Evolutionary conservation across 2,888 invertebrate species (phyloP).

Genomic region (Rotaria sp.): DNA sequence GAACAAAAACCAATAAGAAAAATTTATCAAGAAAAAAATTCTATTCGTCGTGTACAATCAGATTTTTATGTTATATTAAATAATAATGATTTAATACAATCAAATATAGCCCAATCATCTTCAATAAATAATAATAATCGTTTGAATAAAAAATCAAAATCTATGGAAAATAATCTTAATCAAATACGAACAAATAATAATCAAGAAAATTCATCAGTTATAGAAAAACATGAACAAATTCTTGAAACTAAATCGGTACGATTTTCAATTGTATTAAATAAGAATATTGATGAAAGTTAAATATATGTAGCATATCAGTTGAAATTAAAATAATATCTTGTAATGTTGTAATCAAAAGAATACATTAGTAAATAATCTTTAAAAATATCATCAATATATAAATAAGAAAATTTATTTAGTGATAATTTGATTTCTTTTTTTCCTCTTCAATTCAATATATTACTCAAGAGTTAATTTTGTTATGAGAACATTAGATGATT

Average conservation of each 20-base stretch:
- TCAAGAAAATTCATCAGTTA: not conserved
- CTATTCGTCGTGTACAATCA: conserved; percentile 3
- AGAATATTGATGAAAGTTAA: no score
- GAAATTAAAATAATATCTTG: no score
- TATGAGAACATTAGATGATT: no score
- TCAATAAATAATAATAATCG: not conserved
- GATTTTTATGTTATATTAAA: not conserved
- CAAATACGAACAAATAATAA: not conserved
- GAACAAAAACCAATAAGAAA: not conserved
- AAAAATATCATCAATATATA: no score
- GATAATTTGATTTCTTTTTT: no score
- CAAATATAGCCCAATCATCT: not conserved
- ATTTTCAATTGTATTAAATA: no score
- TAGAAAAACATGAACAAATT: not conserved
- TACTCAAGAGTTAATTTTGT: no score
- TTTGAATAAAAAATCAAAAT: conserved; percentile 14
- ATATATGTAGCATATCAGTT: no score
- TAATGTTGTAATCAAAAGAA: no score
- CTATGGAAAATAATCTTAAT: not conserved
- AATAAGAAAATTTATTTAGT: no score
- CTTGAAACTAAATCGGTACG: not conserved
- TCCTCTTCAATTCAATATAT: no score
- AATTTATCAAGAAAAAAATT: not conserved
- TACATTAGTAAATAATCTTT: no score
- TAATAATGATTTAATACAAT: not conserved